These are phyloP conservation scores for Chionis minor DNA, from an alignment of 2,113 vertebrate genomes.

Conservation along the genomic window DNA sequence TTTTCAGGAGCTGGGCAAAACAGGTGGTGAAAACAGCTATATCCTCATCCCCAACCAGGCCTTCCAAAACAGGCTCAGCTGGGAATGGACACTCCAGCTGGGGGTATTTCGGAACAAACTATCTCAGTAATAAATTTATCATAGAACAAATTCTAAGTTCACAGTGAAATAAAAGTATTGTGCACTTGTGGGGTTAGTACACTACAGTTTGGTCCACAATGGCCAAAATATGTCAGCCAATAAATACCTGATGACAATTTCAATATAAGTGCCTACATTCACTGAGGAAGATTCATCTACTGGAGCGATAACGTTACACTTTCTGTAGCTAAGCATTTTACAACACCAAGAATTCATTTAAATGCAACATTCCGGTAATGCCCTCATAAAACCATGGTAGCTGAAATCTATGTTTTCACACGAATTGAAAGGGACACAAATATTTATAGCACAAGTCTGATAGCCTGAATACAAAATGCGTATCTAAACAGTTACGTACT, in stretches of 20 bases:
- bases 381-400: not conserved
- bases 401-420: not conserved
- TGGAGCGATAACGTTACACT: not conserved
- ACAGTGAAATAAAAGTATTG: not conserved
- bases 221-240: not conserved
- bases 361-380: not conserved
- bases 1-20: not conserved
- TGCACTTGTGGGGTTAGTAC: accelerated
- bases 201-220: not conserved
- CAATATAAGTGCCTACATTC: not conserved
- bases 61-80: not conserved
- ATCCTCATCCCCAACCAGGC: not conserved
- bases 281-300: not conserved
- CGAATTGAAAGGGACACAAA: not conserved
- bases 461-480: accelerated
- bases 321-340: not conserved
- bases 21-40: not conserved
- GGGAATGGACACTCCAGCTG: not conserved
- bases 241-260: not conserved
- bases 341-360: not conserved
- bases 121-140: not conserved
- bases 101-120: not conserved
- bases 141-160: not conserved
- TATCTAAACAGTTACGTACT: not conserved
- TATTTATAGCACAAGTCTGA: not conserved